Evolutionary conservation across 2,888 invertebrate genomes (phyloP).

Genomic region (Cantharis flavilabris): DNA sequence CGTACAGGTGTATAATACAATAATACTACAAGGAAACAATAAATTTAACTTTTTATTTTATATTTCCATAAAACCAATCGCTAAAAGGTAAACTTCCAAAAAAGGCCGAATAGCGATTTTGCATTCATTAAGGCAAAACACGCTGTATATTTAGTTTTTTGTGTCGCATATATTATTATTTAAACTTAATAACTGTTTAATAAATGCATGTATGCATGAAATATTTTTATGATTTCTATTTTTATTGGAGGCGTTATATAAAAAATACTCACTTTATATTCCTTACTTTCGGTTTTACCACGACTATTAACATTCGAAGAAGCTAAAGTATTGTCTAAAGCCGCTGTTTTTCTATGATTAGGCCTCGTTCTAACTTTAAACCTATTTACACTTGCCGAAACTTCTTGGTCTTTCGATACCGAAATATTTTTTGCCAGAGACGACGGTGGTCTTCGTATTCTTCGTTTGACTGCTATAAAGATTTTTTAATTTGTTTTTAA

Average conservation of each 20-base stretch:
- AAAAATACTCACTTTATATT: constrained; percentile 63
- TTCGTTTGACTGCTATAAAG: constrained; percentile 61
- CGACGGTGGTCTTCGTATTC: constrained; percentile 68
- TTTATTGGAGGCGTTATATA: background rate
- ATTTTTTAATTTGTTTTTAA: background rate
- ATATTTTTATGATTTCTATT: background rate
- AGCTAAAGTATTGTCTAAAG: constrained; percentile 61
- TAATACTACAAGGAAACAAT: background rate
- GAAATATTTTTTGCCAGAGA: constrained; percentile 56
- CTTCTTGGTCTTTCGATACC: constrained; percentile 61
- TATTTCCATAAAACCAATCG: too few species aligned
- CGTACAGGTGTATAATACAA: background rate
- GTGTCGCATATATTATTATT: background rate
- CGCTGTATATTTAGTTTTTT: background rate
- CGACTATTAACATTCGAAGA: constrained; percentile 53
- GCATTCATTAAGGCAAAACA: background rate
- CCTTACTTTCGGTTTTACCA: constrained; percentile 68
- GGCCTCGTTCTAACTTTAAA: constrained; percentile 66
- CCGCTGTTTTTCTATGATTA: constrained; percentile 61
- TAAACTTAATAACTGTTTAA: background rate
- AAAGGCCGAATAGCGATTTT: background rate
- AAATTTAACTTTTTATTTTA: background rate
- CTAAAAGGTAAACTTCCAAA: background rate
- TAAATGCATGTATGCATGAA: background rate
- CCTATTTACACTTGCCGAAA: constrained; percentile 68